Evolutionary conservation across 2,113 vertebrate genomes (phyloP).

Genomic region (Silurus glanis): DNA sequence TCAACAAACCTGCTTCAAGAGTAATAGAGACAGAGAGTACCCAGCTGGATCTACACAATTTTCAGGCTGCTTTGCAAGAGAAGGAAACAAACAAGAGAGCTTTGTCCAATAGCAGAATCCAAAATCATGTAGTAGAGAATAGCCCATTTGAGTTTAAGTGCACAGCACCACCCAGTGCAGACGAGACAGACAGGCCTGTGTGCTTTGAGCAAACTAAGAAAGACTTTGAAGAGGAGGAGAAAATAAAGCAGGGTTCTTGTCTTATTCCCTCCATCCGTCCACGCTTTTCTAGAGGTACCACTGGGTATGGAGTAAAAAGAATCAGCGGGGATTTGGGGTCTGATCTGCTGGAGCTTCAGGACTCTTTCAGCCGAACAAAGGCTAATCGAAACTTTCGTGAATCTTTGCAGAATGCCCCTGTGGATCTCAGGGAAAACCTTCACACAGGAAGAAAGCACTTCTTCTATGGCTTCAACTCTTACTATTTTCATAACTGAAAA

Average conservation of each 20-base stretch:
- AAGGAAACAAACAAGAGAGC: background rate
- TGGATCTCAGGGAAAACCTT: slow-evolving; percentile 74
- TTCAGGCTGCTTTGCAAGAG: background rate
- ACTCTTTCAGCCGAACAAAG: slow-evolving; percentile 72
- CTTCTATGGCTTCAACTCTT: slow-evolving; percentile 74
- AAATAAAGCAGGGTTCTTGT: background rate
- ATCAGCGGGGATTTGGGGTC: background rate
- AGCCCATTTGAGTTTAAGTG: background rate
- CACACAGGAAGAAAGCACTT: slow-evolving; percentile 69
- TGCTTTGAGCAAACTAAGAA: background rate
- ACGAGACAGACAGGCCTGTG: background rate
- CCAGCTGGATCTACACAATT: background rate
- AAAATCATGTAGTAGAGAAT: background rate
- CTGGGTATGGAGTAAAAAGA: background rate
- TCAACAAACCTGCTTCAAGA: background rate
- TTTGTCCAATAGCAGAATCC: background rate
- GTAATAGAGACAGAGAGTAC: background rate
- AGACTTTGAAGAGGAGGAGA: background rate
- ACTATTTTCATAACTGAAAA: slow-evolving; percentile 74
- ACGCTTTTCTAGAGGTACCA: background rate
- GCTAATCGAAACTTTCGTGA: slow-evolving; percentile 65
- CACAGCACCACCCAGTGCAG: background rate
- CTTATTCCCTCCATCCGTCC: background rate
- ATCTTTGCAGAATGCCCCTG: slow-evolving; percentile 57
- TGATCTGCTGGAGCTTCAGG: slow-evolving; percentile 69